phyloP scores from a whole-genome alignment of 2,797 vertebrate genomes.

The Glyptemys insculpta region DNA sequence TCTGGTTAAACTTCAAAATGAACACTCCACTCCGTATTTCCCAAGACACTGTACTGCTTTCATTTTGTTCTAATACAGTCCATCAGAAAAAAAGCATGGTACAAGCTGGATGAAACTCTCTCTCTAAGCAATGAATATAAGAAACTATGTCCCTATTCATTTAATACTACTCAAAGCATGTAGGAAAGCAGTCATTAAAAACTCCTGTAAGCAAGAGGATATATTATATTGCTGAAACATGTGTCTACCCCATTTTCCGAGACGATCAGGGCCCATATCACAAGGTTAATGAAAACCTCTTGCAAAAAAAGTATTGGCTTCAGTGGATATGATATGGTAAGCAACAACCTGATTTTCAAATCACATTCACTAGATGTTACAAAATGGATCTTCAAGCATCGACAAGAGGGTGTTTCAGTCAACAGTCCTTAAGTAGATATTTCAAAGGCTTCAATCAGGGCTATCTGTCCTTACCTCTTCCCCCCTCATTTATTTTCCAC shows the following conservation, averaged over 20 bases:
- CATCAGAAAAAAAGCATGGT: too few relatives aligned
- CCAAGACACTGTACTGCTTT: neutral
- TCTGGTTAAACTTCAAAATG: neutral
- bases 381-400: neutral
- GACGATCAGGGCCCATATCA: neutral
- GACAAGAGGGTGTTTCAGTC: neutral
- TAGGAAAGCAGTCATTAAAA: neutral
- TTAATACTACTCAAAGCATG: neutral
- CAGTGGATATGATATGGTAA: neutral
- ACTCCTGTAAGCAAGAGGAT: too few relatives aligned
- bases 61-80: neutral
- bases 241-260: too few relatives aligned
- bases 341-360: too few relatives aligned
- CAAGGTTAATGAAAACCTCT: neutral
- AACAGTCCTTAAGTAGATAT: neutral
- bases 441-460: neutral
- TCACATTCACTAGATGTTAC: neutral
- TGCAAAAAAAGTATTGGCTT: neutral
- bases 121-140: neutral
- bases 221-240: too few relatives aligned
- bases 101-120: neutral
- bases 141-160: neutral
- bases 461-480: neutral
- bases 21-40: neutral
- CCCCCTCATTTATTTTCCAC: neutral